phyloP scores from a whole-genome alignment of 2,113 vertebrate genomes.

The Saccopteryx leptura region DNA sequence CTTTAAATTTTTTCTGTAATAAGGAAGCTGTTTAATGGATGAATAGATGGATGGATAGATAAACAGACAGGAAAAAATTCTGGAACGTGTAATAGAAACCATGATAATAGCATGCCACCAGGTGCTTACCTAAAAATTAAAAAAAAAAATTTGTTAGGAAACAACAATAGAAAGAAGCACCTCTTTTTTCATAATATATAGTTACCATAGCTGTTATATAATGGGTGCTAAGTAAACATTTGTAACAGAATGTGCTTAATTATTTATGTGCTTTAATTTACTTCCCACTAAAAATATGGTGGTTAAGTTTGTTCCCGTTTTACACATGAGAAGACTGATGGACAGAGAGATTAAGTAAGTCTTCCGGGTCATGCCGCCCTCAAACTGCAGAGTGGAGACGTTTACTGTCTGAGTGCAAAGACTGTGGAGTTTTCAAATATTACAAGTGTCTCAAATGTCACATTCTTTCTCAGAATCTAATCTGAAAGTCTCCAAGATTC shows the following conservation, averaged over 20 bases:
- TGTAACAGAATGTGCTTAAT: not conserved
- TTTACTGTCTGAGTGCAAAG: not conserved
- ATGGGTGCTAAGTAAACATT: not conserved
- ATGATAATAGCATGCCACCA: not conserved
- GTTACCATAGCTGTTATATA: not conserved
- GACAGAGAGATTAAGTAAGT: not conserved
- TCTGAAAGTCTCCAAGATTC: not conserved
- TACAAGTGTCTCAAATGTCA: not conserved
- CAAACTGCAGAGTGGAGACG: not conserved
- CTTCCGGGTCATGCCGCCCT: not conserved
- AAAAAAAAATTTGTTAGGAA: not conserved
- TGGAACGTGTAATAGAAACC: not conserved
- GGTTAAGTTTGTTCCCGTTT: not conserved
- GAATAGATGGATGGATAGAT: not conserved
- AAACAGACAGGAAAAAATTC: not conserved
- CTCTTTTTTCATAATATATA: not conserved
- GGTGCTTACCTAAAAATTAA: not conserved
- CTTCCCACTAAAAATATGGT: not conserved
- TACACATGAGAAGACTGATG: not conserved
- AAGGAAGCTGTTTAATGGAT: not conserved
- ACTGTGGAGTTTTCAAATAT: too few relatives aligned
- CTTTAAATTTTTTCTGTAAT: not conserved
- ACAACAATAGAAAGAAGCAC: not conserved
- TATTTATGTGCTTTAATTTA: not conserved
- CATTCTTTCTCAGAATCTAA: not conserved